Conservation (phyloP, 2,888 invertebrate genomes). For the Suillia variegata region DNA sequence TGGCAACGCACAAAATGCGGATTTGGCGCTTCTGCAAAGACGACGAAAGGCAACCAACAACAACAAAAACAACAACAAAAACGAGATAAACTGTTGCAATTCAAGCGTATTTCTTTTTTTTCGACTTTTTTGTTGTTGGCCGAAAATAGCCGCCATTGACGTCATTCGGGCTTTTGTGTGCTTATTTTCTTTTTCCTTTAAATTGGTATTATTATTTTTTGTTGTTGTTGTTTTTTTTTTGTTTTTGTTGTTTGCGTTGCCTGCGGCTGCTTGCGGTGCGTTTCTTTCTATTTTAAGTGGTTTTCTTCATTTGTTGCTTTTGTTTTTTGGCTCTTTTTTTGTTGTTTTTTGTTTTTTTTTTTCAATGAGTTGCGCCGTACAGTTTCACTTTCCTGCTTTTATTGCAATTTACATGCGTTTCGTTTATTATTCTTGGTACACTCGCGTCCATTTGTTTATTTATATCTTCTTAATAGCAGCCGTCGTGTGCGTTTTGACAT, state of each 20-base stretch:
- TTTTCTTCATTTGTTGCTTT: too few relatives aligned
- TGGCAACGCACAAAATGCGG: neutral
- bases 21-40: too few relatives aligned
- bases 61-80: too few relatives aligned
- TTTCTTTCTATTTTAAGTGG: slow-evolving; percentile 4
- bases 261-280: neutral
- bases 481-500: neutral
- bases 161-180: neutral
- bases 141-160: neutral
- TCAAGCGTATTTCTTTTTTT: slow-evolving; percentile 1
- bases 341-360: too few relatives aligned
- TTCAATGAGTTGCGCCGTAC: neutral
- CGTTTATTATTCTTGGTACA: neutral
- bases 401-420: neutral
- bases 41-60: too few relatives aligned
- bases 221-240: too few relatives aligned
- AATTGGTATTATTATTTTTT: too few relatives aligned
- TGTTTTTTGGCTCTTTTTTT: too few relatives aligned
- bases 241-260: neutral
- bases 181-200: slow-evolving; percentile 2
- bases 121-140: too few relatives aligned
- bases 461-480: neutral
- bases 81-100: neutral
- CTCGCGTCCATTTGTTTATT: neutral
- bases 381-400: slow-evolving; percentile 1